A percentile compares a stretch with the other conserved stretches of the same genome.
Evolutionary conservation across 2,888 invertebrate species (phyloP).

Genomic region (Heteromurus nitidus): DNA sequence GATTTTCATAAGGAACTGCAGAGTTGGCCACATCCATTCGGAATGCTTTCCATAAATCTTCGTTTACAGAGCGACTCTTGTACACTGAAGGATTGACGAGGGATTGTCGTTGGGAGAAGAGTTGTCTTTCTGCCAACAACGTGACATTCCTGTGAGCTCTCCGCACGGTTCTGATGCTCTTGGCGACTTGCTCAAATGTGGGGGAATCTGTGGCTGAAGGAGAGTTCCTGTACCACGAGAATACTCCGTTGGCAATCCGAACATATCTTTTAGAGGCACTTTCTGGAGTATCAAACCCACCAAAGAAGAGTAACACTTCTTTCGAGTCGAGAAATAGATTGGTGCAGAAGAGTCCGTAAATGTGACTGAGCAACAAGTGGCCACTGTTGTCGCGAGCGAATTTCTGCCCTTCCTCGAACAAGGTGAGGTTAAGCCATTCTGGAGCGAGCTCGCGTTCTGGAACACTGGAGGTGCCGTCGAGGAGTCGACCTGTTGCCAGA

Average conservation of each 20-base stretch:
- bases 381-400: slow-evolving; percentile 44
- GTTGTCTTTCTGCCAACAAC: slow-evolving; percentile 5
- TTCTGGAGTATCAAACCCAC: slow-evolving; percentile 20
- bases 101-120: slow-evolving; percentile 27
- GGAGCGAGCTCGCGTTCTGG: slow-evolving; percentile 38
- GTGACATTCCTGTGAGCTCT: slow-evolving; percentile 25
- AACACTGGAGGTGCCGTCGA: slow-evolving; percentile 41
- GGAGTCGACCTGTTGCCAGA: slow-evolving; percentile 31
- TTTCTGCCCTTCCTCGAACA: slow-evolving; percentile 34
- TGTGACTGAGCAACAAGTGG: slow-evolving; percentile 31
- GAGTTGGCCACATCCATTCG: slow-evolving; percentile 31
- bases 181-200: slow-evolving; percentile 11
- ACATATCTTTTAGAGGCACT: slow-evolving; percentile 26
- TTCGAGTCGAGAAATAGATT: slow-evolving; percentile 39
- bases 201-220: slow-evolving; percentile 28
- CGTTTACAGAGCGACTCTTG: slow-evolving; percentile 29
- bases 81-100: slow-evolving; percentile 15
- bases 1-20: slow-evolving; percentile 25
- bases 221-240: slow-evolving; percentile 36
- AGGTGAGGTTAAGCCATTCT: slow-evolving; percentile 39
- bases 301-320: slow-evolving; percentile 39
- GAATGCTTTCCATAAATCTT: slow-evolving; percentile 37
- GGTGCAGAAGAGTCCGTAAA: slow-evolving; percentile 33
- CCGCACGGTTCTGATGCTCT: slow-evolving; percentile 21
- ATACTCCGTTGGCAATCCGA: slow-evolving; percentile 20